Percentiles rank a stretch among this genome's conserved stretches.
These are phyloP conservation scores for Petrocephalus zakoni DNA, from an alignment of 2,113 vertebrate species.

Conservation along the genomic window DNA sequence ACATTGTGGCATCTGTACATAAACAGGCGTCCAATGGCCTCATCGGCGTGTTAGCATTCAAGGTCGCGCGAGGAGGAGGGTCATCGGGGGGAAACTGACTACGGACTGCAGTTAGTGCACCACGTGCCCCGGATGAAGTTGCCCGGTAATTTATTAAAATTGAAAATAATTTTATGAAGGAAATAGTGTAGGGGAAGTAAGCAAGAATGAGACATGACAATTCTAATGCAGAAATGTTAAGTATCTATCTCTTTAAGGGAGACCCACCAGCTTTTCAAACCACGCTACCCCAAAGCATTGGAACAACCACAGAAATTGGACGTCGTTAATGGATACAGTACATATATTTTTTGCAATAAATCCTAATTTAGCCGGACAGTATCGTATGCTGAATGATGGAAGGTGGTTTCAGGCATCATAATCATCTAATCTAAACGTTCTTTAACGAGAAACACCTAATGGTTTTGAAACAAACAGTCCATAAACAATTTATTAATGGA, in stretches of 20 bases:
- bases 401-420: neutral
- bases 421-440: neutral
- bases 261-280: neutral
- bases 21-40: neutral
- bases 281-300: neutral
- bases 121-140: slow-evolving; percentile 15
- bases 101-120: neutral
- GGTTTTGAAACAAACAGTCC: neutral
- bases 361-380: neutral
- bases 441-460: neutral
- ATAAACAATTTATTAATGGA: neutral
- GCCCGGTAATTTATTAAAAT: neutral
- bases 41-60: slow-evolving; percentile 15
- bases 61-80: slow-evolving; percentile 31
- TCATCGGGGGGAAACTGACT: neutral
- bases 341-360: neutral
- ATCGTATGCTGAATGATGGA: neutral
- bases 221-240: neutral
- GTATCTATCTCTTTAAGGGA: neutral
- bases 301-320: neutral
- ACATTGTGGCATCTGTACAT: neutral
- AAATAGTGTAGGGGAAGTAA: neutral
- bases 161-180: neutral
- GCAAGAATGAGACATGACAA: neutral
- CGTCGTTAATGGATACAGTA: neutral